Conservation (phyloP, 2,113 vertebrate genomes). For the Pongo pygmaeus region DNA sequence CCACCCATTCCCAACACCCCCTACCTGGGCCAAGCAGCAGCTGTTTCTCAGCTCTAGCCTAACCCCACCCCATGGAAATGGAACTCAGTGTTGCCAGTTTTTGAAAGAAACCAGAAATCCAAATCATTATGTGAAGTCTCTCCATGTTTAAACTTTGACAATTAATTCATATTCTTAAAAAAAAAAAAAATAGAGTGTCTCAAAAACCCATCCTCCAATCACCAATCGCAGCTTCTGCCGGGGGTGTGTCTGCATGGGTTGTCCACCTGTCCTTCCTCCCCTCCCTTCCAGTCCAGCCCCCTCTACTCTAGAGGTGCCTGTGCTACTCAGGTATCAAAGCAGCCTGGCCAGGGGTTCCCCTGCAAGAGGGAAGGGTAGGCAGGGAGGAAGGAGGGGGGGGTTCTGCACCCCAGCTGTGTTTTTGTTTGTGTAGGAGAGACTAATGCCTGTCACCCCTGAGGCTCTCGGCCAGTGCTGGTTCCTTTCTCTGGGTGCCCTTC, state of each 20-base stretch:
- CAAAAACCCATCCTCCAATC: neutral
- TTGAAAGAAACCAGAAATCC: neutral
- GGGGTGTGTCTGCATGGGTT: neutral
- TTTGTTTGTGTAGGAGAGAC: accelerated
- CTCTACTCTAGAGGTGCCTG: neutral
- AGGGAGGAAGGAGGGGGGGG: neutral
- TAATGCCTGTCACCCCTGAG: neutral
- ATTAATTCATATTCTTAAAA: neutral
- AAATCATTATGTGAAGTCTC: neutral
- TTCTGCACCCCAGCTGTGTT: neutral
- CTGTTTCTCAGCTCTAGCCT: neutral
- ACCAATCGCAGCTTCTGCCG: neutral
- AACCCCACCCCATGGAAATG: neutral
- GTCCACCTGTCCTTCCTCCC: neutral
- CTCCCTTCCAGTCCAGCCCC: neutral
- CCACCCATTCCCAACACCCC: no score
- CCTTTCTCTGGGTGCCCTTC: neutral
- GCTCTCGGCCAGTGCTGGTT: accelerated
- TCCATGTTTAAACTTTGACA: neutral
- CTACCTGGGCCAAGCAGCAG: neutral
- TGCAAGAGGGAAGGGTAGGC: neutral
- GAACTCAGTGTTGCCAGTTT: neutral
- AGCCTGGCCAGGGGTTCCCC: neutral
- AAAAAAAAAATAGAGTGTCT: neutral
- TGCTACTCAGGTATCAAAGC: neutral